These are phyloP conservation scores for Marcusenius ussheri DNA, from an alignment of 2,113 vertebrate species.

Conservation along the genomic window DNA sequence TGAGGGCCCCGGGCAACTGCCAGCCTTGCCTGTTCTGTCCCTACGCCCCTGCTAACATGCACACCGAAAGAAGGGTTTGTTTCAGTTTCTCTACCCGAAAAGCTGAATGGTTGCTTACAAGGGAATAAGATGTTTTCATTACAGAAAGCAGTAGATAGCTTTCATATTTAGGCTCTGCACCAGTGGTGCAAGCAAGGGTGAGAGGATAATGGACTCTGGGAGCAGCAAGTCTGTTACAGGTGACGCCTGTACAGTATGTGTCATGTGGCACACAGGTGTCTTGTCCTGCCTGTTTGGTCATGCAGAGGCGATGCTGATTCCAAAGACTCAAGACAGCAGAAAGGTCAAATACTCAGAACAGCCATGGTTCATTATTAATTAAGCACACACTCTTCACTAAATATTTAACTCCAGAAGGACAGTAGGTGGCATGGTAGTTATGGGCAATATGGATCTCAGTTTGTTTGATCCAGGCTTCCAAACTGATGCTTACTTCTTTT, in stretches of 20 bases:
- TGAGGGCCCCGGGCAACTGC: background rate
- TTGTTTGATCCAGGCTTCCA: background rate
- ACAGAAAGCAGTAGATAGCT: background rate
- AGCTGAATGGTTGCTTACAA: background rate
- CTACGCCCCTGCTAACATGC: background rate
- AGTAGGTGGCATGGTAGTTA: background rate
- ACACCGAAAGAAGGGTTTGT: background rate
- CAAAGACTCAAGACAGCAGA: background rate
- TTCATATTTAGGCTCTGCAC: background rate
- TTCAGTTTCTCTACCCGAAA: background rate
- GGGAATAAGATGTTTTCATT: background rate
- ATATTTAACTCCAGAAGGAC: background rate
- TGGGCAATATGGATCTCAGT: background rate
- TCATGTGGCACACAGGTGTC: background rate
- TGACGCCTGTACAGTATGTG: background rate
- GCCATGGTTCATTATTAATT: background rate
- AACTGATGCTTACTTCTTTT: background rate
- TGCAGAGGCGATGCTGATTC: background rate
- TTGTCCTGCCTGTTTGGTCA: background rate
- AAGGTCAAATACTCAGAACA: background rate
- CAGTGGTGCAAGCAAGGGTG: background rate
- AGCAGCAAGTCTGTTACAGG: background rate
- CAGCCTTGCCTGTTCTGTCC: background rate
- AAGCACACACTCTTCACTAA: background rate
- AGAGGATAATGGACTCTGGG: background rate